These are phyloP conservation scores for Hypselothyrea guttata DNA, from an alignment of 2,888 invertebrate genomes.

Conservation along the genomic window DNA sequence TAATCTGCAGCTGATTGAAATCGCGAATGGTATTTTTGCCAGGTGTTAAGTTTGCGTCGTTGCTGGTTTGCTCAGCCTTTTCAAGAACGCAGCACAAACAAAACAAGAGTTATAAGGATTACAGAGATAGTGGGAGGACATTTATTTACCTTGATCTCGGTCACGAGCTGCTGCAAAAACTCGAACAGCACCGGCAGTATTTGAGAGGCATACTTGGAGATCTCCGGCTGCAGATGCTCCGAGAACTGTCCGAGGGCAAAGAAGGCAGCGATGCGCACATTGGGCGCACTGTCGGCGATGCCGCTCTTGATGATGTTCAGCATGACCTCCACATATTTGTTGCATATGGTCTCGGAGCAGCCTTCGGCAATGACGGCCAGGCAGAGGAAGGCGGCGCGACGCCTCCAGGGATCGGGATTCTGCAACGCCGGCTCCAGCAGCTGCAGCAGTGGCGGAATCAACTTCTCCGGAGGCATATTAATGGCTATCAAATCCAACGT, in stretches of 20 bases:
- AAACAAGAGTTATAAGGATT: too few species aligned
- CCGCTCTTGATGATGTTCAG: constrained; percentile 88
- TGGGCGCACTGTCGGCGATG: constrained; percentile 85
- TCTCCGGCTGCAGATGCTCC: constrained; percentile 90
- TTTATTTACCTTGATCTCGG: constrained; percentile 83
- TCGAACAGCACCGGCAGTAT: constrained; percentile 89
- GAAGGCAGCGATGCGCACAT: constrained; percentile 89
- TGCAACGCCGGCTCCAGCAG: constrained; percentile 86
- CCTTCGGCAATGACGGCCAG: constrained; percentile 91
- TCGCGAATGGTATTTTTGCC: constrained; percentile 77
- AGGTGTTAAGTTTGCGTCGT: constrained; percentile 36
- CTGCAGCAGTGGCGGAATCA: constrained; percentile 87
- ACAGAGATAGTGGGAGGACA: too few species aligned
- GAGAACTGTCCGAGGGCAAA: constrained; percentile 92
- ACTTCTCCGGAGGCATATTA: constrained; percentile 89
- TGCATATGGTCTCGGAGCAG: constrained; percentile 88
- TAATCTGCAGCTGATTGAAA: constrained; percentile 79
- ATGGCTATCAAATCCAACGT: constrained; percentile 89
- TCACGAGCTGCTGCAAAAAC: constrained; percentile 85
- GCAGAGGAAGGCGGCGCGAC: constrained; percentile 88
- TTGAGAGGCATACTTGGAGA: constrained; percentile 88
- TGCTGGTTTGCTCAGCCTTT: constrained; percentile 53
- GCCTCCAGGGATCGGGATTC: constrained; percentile 85
- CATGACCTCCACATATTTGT: constrained; percentile 87
- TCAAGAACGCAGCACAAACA: constrained; percentile 50